These are phyloP conservation scores for Lepeophtheirus salmonis DNA, from an alignment of 1,140 invertebrate genomes.

Conservation along the genomic window DNA sequence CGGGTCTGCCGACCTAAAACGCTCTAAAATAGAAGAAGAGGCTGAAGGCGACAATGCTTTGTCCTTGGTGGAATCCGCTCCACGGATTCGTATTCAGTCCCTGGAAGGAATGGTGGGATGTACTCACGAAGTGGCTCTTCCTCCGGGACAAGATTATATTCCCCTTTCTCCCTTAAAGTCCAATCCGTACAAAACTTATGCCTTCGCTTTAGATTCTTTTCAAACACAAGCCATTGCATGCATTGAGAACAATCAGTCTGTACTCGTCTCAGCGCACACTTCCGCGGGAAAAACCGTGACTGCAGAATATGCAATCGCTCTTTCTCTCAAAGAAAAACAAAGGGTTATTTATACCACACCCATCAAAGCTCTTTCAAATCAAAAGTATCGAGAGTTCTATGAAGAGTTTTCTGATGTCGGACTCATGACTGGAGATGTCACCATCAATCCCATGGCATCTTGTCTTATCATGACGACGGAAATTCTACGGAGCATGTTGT, in stretches of 20 bases:
- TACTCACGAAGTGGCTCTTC: constrained; percentile 78
- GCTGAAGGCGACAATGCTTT: constrained; percentile 14
- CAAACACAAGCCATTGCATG: constrained; percentile 93
- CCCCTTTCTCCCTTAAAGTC: constrained; percentile 38
- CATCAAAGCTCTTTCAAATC: constrained; percentile 98
- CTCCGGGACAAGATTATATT: constrained; percentile 59
- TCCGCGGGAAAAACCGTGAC: constrained; percentile 99
- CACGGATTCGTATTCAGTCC: constrained; percentile 58
- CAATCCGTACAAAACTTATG: constrained; percentile 75
- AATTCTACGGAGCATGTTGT: constrained; percentile 96
- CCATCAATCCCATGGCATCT: constrained; percentile 90
- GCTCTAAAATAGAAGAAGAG: constrained; percentile 21
- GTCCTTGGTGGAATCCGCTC: constrained; percentile 24
- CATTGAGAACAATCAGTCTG: constrained; percentile 92
- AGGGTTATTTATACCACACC: constrained; percentile 98
- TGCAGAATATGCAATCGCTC: constrained; percentile 65
- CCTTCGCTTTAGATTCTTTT: constrained; percentile 90
- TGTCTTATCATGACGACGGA: constrained; percentile 99
- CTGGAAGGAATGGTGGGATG: constrained; percentile 73
- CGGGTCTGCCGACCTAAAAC: neutral
- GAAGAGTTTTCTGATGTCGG: constrained; percentile 98
- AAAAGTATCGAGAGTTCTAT: constrained; percentile 94
- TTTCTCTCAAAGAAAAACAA: constrained; percentile 48
- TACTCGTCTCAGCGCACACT: constrained; percentile 94
- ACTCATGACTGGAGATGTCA: constrained; percentile 94